These are phyloP conservation scores for Eurystomus gularis DNA, from an alignment of 2,113 vertebrate genomes.

Conservation along the genomic window DNA sequence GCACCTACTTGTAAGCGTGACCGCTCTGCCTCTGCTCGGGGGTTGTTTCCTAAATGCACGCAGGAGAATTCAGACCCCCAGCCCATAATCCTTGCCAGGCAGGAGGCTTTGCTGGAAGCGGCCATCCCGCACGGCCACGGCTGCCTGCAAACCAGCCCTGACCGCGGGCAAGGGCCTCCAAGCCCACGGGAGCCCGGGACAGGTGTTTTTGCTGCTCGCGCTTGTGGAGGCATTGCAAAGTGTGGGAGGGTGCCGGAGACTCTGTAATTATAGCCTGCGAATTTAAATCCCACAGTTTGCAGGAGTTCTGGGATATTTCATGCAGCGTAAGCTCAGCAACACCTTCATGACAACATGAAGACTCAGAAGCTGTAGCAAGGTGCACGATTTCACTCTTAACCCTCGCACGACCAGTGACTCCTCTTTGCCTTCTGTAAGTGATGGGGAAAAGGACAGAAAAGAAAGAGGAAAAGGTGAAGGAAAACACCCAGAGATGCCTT, in stretches of 20 bases:
- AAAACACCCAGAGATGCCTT: neutral
- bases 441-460: neutral
- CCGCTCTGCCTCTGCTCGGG: neutral
- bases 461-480: neutral
- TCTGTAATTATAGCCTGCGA: constrained; percentile 3
- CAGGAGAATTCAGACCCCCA: neutral
- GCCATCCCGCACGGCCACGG: neutral
- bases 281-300: constrained; percentile 43
- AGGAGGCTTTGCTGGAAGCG: neutral
- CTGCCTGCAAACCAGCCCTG: neutral
- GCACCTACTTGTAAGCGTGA: neutral
- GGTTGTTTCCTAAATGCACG: neutral
- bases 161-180: neutral
- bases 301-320: constrained; percentile 32
- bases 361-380: constrained; percentile 29
- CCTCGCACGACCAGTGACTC: neutral
- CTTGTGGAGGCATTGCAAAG: constrained; percentile 1
- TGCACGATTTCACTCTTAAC: neutral
- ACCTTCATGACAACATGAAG: constrained; percentile 30
- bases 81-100: neutral
- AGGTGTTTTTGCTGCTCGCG: constrained; percentile 11
- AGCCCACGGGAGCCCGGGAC: neutral
- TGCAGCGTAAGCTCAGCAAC: constrained; percentile 26
- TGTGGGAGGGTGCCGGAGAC: neutral
- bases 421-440: neutral